A percentile compares a stretch with the other conserved stretches of the same genome.
phyloP scores from a whole-genome alignment of 2,888 invertebrate genomes.

The Eupithecia pulchellata region DNA sequence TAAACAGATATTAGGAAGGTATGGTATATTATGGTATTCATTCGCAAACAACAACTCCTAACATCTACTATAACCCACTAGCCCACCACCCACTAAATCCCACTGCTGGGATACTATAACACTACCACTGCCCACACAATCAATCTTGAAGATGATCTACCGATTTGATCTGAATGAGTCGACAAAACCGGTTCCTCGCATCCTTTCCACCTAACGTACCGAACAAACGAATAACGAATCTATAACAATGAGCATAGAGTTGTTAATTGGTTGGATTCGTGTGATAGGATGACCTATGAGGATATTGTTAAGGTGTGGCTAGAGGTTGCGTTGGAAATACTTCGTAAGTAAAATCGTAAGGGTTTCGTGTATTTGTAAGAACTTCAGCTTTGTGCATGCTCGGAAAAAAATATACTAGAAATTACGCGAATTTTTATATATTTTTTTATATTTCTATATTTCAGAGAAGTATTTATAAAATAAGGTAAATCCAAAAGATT shows the following conservation, averaged over 20 bases:
- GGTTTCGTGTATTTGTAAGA: too few species aligned
- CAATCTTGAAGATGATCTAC: conserved; percentile 47
- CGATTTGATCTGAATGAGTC: conserved; percentile 68
- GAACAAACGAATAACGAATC: conserved; percentile 42
- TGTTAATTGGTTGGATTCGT: conserved; percentile 41
- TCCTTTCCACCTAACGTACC: conserved; percentile 66
- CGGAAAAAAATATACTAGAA: too few species aligned
- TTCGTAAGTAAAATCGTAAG: neutral
- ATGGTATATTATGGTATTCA: neutral
- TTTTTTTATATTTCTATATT: too few species aligned
- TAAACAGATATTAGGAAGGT: too few species aligned
- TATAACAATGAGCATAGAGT: conserved; percentile 36
- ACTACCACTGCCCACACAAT: conserved; percentile 42
- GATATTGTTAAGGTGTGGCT: conserved; percentile 51
- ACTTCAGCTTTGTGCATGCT: too few species aligned
- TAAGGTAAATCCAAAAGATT: too few species aligned
- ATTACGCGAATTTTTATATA: too few species aligned
- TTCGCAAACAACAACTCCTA: neutral
- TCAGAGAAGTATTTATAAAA: too few species aligned
- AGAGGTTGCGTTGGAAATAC: conserved; percentile 4
- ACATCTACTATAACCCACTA: neutral
- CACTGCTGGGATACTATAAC: neutral
- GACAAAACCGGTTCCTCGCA: conserved; percentile 79
- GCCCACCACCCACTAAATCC: neutral
- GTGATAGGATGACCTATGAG: conserved; percentile 75